Conservation (phyloP, 1,140 invertebrate species). For the Rhagoletis zephyria region DNA sequence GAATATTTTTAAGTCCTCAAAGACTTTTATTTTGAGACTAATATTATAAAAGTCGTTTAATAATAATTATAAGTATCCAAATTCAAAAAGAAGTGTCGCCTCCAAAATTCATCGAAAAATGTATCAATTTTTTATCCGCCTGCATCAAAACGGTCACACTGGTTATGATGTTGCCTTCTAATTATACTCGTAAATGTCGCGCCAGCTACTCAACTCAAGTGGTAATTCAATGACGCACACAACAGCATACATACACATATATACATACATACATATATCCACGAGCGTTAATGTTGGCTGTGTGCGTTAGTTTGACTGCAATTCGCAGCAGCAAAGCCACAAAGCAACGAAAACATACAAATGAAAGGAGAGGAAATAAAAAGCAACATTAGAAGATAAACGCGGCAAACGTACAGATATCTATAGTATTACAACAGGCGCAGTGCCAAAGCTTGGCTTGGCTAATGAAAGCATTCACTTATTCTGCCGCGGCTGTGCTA, state of each 20-base stretch:
- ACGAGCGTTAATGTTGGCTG: not conserved
- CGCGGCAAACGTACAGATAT: not conserved
- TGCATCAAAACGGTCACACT: too few relatives aligned
- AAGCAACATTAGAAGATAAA: not conserved
- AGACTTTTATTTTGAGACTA: too few relatives aligned
- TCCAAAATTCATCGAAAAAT: too few relatives aligned
- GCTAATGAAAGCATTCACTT: conserved; percentile 27
- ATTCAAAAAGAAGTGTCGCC: too few relatives aligned
- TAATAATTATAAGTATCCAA: too few relatives aligned
- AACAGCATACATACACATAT: not conserved
- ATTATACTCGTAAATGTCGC: conserved; percentile 8
- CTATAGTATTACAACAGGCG: not conserved
- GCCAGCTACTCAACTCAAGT: conserved; percentile 39
- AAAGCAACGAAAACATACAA: not conserved
- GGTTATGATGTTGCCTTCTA: not conserved
- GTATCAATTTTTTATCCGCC: too few relatives aligned
- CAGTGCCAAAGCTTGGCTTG: not conserved
- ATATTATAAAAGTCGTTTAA: too few relatives aligned
- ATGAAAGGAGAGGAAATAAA: not conserved
- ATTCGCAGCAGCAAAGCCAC: not conserved
- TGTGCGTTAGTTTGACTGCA: not conserved
- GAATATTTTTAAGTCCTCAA: too few relatives aligned
- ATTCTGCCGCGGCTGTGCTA: not conserved
- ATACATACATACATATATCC: too few relatives aligned
- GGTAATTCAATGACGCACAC: not conserved